These are phyloP conservation scores for Notamacropus eugenii DNA, from an alignment of 2,797 vertebrate genomes.

Conservation along the genomic window DNA sequence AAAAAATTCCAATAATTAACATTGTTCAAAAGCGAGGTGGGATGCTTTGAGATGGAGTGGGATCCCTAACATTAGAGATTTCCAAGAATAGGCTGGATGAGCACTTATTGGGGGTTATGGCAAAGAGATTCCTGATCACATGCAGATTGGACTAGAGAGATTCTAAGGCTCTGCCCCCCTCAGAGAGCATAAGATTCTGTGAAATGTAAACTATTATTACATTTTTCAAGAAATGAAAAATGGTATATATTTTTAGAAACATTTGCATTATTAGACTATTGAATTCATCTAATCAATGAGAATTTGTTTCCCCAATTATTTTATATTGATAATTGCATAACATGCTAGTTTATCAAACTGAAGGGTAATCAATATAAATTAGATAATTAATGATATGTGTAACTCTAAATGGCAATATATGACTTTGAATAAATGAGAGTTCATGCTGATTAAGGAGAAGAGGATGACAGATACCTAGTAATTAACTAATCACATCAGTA, in stretches of 20 bases:
- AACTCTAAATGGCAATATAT: slow-evolving; percentile 43
- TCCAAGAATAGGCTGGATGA: neutral
- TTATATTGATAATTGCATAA: slow-evolving; percentile 52
- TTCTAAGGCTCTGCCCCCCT: neutral
- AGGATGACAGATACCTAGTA: slow-evolving; percentile 43
- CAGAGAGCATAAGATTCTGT: neutral
- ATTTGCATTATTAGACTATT: slow-evolving; percentile 35
- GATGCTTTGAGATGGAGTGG: neutral
- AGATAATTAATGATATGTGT: slow-evolving; percentile 59
- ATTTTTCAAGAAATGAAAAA: slow-evolving; percentile 60
- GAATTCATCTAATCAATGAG: slow-evolving; percentile 55
- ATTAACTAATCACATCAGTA: slow-evolving; percentile 58
- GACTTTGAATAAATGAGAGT: slow-evolving; percentile 49
- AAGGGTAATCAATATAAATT: slow-evolving; percentile 65
- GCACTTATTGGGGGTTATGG: neutral
- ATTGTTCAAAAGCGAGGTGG: neutral
- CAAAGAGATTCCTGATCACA: neutral
- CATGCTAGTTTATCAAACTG: slow-evolving; percentile 69
- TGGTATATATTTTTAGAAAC: slow-evolving; percentile 26
- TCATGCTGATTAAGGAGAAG: slow-evolving; percentile 37
- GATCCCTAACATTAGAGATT: neutral
- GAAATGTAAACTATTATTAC: neutral
- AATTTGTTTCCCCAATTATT: slow-evolving; percentile 64
- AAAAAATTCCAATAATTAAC: neutral
- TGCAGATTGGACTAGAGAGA: neutral